phyloP scores from a whole-genome alignment of 1,140 invertebrate species.

The Sitobion miscanthi region DNA sequence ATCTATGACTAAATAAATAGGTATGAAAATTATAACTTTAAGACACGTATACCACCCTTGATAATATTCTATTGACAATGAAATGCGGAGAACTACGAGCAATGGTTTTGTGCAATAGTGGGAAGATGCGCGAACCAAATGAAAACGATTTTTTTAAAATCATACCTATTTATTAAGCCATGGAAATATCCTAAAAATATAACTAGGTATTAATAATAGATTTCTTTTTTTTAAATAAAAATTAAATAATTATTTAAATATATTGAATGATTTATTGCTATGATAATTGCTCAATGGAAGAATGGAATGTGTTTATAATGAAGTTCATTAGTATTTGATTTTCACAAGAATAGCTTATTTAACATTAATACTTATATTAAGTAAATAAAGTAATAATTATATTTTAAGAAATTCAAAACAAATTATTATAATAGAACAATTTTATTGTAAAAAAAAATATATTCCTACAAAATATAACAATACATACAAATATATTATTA shows the following conservation, averaged over 20 bases:
- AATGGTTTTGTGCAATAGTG: too few relatives aligned
- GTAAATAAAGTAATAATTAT: background rate
- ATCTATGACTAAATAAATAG: too few relatives aligned
- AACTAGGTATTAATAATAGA: background rate
- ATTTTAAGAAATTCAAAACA: slow-evolving; percentile 19
- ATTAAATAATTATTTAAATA: background rate
- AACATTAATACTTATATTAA: background rate
- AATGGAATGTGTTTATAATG: background rate
- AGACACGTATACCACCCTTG: too few relatives aligned
- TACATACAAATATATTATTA: background rate
- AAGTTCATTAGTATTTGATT: background rate
- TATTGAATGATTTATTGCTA: background rate
- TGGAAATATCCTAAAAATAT: background rate
- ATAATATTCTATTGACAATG: too few relatives aligned
- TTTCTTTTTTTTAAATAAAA: background rate
- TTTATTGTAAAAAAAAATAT: slow-evolving; percentile 15
- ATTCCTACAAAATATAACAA: slow-evolving; percentile 35
- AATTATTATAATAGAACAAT: background rate
- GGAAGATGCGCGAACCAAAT: too few relatives aligned
- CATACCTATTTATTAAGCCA: too few relatives aligned
- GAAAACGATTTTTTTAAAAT: too few relatives aligned
- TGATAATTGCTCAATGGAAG: background rate
- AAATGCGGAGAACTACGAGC: too few relatives aligned
- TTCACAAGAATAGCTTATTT: background rate
- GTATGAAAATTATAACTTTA: too few relatives aligned